Percentiles rank a stretch among this genome's conserved stretches.
These are phyloP conservation scores for Hermaeophaga mercurialis DNA, from an alignment of 2,888 invertebrate genomes.

Conservation along the genomic window DNA sequence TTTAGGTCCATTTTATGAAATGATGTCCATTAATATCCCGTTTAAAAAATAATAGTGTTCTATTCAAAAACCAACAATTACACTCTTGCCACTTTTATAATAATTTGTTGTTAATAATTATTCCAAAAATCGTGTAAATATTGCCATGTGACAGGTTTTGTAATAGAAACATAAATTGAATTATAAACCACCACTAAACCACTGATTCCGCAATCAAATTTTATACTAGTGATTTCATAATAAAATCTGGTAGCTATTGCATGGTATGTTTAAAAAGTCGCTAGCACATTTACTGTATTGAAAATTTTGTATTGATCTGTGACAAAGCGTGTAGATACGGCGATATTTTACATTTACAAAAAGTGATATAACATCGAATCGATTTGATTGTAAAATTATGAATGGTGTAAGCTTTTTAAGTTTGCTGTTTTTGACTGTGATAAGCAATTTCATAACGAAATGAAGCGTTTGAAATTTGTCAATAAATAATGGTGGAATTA, in stretches of 20 bases:
- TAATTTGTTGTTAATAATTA: too few relatives aligned
- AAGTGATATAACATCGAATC: slow-evolving; percentile 19
- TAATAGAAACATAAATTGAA: too few relatives aligned
- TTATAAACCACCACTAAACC: slow-evolving; percentile 5
- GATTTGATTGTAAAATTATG: slow-evolving; percentile 21
- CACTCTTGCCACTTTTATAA: too few relatives aligned
- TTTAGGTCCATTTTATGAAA: too few relatives aligned
- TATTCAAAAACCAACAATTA: too few relatives aligned
- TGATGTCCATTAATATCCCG: too few relatives aligned
- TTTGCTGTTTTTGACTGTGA: slow-evolving; percentile 29
- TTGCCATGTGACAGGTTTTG: too few relatives aligned
- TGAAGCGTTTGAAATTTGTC: slow-evolving; percentile 18
- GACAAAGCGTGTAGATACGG: slow-evolving; percentile 13
- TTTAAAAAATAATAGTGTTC: too few relatives aligned
- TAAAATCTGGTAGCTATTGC: slow-evolving; percentile 4
- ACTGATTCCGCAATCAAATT: slow-evolving; percentile 2
- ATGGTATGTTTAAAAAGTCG: slow-evolving; percentile 9
- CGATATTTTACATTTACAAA: slow-evolving; percentile 31
- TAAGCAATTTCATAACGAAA: slow-evolving; percentile 21
- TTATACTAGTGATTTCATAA: background rate
- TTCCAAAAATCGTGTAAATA: too few relatives aligned
- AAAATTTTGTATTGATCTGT: slow-evolving; percentile 13
- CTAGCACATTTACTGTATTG: slow-evolving; percentile 16
- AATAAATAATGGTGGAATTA: slow-evolving; percentile 24
- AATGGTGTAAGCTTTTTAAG: slow-evolving; percentile 23